Evolutionary conservation across 23 tunicate species (phyloP).

Genomic region (Ascidia mentula): DNA sequence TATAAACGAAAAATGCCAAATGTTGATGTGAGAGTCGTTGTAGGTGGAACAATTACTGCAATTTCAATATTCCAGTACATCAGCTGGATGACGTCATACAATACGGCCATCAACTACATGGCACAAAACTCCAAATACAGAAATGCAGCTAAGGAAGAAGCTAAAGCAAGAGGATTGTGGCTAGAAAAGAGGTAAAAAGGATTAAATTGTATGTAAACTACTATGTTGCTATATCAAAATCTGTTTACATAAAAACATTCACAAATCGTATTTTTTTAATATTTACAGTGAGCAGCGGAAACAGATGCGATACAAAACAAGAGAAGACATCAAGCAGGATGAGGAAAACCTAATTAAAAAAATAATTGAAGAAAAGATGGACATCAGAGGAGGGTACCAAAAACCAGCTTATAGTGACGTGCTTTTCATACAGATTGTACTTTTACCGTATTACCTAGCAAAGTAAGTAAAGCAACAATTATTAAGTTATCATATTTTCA

Average conservation of each 20-base stretch:
- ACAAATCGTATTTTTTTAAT: background rate
- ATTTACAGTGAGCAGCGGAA: conserved; percentile 51
- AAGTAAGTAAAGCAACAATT: conserved; percentile 33
- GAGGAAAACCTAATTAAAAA: conserved; percentile 68
- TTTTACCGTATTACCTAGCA: conserved; percentile 56
- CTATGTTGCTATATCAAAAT: no score
- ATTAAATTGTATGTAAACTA: background rate
- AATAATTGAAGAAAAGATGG: conserved; percentile 91
- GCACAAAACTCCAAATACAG: conserved; percentile 72
- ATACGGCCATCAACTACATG: conserved; percentile 90
- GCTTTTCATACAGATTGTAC: conserved; percentile 67
- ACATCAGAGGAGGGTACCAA: conserved; percentile 91
- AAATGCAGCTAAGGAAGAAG: conserved; percentile 91
- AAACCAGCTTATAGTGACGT: conserved; percentile 87
- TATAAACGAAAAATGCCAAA: conserved; percentile 67
- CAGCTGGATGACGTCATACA: conserved; percentile 89
- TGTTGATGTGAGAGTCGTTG: conserved; percentile 81
- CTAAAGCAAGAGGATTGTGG: conserved; percentile 77
- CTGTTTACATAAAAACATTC: background rate
- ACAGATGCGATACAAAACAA: conserved; percentile 51
- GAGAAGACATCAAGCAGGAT: conserved; percentile 76
- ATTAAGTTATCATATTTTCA: no score
- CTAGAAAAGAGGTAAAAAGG: conserved; percentile 70
- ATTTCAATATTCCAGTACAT: conserved; percentile 91
- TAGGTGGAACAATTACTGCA: conserved; percentile 77